A percentile compares a stretch with the other conserved stretches of the same genome.
phyloP scores from a whole-genome alignment of 2,113 vertebrate genomes.

The Diphyllodes magnificus region DNA sequence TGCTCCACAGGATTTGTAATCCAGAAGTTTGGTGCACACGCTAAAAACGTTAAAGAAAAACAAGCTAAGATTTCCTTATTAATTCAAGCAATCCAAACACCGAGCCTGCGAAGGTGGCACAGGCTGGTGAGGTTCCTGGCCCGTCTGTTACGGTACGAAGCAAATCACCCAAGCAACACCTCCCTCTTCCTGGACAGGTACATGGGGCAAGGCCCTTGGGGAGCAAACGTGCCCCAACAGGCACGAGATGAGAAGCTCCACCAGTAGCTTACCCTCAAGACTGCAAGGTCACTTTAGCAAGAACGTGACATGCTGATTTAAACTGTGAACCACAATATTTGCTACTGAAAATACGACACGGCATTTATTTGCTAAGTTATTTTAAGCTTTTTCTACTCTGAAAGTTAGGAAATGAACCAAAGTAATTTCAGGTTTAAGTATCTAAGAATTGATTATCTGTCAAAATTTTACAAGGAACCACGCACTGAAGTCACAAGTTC shows the following conservation, averaged over 20 bases:
- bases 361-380: neutral
- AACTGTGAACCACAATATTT: neutral
- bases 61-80: neutral
- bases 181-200: conserved; percentile 23
- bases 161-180: neutral
- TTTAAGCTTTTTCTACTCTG: neutral
- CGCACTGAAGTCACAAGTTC: neutral
- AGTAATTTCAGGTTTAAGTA: neutral
- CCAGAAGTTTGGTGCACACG: neutral
- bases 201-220: neutral
- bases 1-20: conserved; percentile 1
- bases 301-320: neutral
- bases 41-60: conserved; percentile 14
- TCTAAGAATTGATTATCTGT: neutral
- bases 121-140: neutral
- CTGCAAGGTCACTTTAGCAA: neutral
- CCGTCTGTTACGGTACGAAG: neutral
- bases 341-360: neutral
- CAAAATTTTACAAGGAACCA: neutral
- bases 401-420: neutral
- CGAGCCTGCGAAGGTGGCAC: neutral
- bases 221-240: neutral
- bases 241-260: neutral
- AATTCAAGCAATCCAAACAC: neutral
- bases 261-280: neutral